phyloP scores from a whole-genome alignment of 2,888 invertebrate genomes.

The Schizaphis graminum region DNA sequence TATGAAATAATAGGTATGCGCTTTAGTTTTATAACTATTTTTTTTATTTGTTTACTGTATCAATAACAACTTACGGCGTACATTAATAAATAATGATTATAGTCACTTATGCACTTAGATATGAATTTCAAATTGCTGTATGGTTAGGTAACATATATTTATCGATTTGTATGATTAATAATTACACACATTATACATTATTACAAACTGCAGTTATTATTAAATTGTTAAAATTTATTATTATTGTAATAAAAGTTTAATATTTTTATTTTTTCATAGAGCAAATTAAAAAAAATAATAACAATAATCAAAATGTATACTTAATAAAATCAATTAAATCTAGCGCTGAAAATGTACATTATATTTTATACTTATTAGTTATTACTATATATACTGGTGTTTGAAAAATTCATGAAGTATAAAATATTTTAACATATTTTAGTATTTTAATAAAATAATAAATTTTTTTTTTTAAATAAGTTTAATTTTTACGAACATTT shows the following conservation, averaged over 20 bases:
- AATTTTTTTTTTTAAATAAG: no score
- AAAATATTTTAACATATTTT: no score
- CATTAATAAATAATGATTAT: not conserved
- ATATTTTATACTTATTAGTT: not conserved
- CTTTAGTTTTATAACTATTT: not conserved
- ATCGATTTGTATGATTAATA: not conserved
- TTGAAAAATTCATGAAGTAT: no score
- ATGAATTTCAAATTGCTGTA: not conserved
- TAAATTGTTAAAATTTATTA: not conserved
- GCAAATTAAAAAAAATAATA: not conserved
- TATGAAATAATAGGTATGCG: not conserved
- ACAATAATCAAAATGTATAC: not conserved
- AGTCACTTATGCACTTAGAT: not conserved
- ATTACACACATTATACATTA: not conserved
- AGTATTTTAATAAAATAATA: no score
- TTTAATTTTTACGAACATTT: no score
- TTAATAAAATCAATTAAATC: not conserved
- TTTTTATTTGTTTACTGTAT: not conserved
- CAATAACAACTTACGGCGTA: not conserved
- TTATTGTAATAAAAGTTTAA: not conserved
- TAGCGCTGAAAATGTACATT: not conserved
- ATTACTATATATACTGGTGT: not conserved
- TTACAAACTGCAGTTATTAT: not conserved
- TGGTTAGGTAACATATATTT: not conserved
- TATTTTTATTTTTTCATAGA: not conserved